These are phyloP conservation scores for Porites evermanni DNA, from an alignment of 92 coral and sea anemone genomes.

Conservation along the genomic window DNA sequence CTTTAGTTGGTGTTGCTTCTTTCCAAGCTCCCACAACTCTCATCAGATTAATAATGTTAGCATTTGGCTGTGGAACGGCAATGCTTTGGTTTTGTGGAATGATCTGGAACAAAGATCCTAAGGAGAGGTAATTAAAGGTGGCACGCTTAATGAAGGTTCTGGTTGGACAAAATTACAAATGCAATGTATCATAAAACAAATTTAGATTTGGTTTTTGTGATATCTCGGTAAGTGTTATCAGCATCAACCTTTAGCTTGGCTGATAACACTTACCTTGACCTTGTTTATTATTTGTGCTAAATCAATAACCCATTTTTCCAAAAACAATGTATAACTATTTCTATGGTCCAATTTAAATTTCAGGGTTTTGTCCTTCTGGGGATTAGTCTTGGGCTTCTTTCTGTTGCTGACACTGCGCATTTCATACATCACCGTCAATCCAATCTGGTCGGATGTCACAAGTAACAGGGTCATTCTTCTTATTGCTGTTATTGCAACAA, in stretches of 20 bases:
- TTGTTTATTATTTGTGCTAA: no score
- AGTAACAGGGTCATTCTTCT: conserved; percentile 75
- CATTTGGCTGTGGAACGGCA: conserved; percentile 94
- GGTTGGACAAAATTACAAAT: no score
- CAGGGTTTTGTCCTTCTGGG: conserved; percentile 97
- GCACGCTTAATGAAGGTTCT: no score
- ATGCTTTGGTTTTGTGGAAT: conserved; percentile 99
- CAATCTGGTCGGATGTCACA: conserved; percentile 86
- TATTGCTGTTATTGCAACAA: conserved; percentile 71
- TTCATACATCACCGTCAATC: conserved; percentile 84
- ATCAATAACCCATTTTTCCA: no score
- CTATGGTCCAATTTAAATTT: background rate
- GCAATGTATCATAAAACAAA: no score
- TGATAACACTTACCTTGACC: no score
- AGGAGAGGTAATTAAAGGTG: conserved; percentile 75
- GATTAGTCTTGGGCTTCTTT: conserved; percentile 88
- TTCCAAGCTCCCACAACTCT: conserved; percentile 96
- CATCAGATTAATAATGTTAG: conserved; percentile 74
- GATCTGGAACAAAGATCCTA: conserved; percentile 86
- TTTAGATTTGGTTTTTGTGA: no score
- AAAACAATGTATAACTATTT: no score
- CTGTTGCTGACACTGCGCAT: conserved; percentile 79
- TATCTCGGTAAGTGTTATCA: no score
- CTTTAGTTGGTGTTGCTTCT: conserved; percentile 90
- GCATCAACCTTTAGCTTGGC: no score